Base-by-base conservation (phyloP, 2,888 invertebrate genomes). In the Cepaea hortensis region DNA sequence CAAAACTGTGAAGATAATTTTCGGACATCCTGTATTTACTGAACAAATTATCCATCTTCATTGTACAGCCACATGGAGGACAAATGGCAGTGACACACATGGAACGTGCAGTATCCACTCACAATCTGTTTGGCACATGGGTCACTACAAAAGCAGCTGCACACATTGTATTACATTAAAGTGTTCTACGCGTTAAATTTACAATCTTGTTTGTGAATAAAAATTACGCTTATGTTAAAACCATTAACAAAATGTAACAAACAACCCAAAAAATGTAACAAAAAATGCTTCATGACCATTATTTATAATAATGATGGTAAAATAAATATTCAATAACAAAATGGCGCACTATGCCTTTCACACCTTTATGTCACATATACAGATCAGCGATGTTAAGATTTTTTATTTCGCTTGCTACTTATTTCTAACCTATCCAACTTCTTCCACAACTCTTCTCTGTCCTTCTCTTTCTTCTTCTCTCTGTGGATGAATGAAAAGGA, bases 391-490 rank as follows among this genome's bases (percentile, higher is more conserved):
- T 81, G 88, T 88, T 88, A 88, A 87, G 88, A 88, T 62, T 85
- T 86, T 79, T 88, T 90, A 80, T 88, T 90, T 88, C 90, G 91
- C 89, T 90, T 91, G 90, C 91, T 90, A 88, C 92, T 93, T 77
- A 94, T 89, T 89, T 94, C 93, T 85, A 94, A 90, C 85, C 92
- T 92, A 85, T 95, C 95, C 90, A 95, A 92, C 88, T 93, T 93
- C 90, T 94, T 94, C 99, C 99, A 99, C 95, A 99, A 96, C 95
- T 99, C 99, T 95, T 98, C 98, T 95, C 98, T 96, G 96, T 99
- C 97, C 96, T 98, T 96, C 96, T 98, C 97, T 95, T 98, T 96
- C 96, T 98, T 97, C 96, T 98, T 97, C 96, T 98, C 97, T 96
- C 98, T 98, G 93, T 6, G 80, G 82, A 55, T 20, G 72, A 72